phyloP scores from a whole-genome alignment of 2,888 invertebrate species.

The Hypomecis atomaria region DNA sequence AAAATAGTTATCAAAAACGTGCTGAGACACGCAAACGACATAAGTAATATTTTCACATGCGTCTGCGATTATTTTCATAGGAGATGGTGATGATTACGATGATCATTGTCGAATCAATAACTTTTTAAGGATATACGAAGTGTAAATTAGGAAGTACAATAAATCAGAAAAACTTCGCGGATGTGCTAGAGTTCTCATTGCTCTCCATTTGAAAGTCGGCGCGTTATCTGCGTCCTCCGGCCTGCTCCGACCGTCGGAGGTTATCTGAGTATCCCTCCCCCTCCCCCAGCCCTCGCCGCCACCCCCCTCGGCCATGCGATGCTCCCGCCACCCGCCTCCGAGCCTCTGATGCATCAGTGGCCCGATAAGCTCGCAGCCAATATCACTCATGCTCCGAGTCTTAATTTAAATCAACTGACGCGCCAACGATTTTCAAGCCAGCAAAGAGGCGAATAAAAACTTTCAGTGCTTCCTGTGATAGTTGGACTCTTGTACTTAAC shows the following conservation, averaged over 20 bases:
- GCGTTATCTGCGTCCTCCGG: conserved; percentile 75
- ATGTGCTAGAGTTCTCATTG: conserved; percentile 61
- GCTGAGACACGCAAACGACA: too few relatives aligned
- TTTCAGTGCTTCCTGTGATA: conserved; percentile 31
- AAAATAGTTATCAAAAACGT: too few relatives aligned
- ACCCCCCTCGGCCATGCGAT: conserved; percentile 50
- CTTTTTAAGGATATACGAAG: too few relatives aligned
- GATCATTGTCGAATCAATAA: too few relatives aligned
- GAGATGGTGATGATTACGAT: too few relatives aligned
- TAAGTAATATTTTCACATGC: too few relatives aligned
- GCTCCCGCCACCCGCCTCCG: conserved; percentile 49
- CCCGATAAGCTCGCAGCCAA: conserved; percentile 66
- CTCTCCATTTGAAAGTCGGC: conserved; percentile 73
- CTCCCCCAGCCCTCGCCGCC: conserved; percentile 39
- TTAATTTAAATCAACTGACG: conserved; percentile 40
- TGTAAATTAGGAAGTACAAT: too few relatives aligned
- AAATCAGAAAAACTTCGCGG: not conserved
- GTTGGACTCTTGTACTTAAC: conserved; percentile 55
- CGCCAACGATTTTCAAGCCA: conserved; percentile 21
- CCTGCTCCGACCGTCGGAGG: conserved; percentile 60
- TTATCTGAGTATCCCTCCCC: conserved; percentile 70
- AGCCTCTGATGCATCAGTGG: conserved; percentile 66
- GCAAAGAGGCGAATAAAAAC: conserved; percentile 8
- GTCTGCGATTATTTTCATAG: too few relatives aligned
- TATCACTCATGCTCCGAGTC: conserved; percentile 54